Base-by-base conservation (phyloP, 2,888 invertebrate species). In the Drosophila prostipennis region DNA sequence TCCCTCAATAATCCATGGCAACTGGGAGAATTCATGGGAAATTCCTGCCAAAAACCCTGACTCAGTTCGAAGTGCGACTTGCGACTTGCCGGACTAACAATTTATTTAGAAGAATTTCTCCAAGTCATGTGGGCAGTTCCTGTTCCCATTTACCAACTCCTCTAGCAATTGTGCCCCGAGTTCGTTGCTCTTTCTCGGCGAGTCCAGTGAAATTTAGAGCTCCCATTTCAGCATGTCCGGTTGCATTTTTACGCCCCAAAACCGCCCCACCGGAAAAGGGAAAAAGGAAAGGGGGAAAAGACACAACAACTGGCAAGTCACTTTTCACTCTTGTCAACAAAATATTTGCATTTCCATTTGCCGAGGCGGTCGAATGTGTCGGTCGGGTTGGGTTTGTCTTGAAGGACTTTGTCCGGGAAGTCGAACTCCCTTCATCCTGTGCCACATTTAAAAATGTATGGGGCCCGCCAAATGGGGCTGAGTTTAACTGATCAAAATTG, bases 401-500 rank as follows among this genome's bases (percentile, higher is more conserved):
- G 26, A 37, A 16, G 36, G 43, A 58, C 53, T 60, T 23, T 48
- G 48, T 14, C 58, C 36, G 34, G 51, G n/a, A 32, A 42, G 19
- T 3, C 14, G 16, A 11, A 4, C 46, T 55, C 32, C 32, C 43
- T 64, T 19, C 32, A 10, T 43, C 54, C 76, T 81, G 79, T 81
- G 75, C 60, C 72, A 76, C 78, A 79, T 80, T 80, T 75, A 81
- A 84, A 81, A 84, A 81, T 83, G 72, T 71, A 83, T 84, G 80
- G 51, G 52, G 37, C 52, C 49, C 23, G 48, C 29, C 29, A n/a
- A 19, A 46, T 73, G 40, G 60, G 34, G 43, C 23, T 45, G 72
- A 72, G 77, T 80, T 83, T 57, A 79, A 77, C 76, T 79, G 83
- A 81, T 82, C 75, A 79, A 84, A 82, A 80, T 73, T 83, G 82